phyloP scores from a whole-genome alignment of 1,140 invertebrate genomes.

The Lamellibrachia luymesi region DNA sequence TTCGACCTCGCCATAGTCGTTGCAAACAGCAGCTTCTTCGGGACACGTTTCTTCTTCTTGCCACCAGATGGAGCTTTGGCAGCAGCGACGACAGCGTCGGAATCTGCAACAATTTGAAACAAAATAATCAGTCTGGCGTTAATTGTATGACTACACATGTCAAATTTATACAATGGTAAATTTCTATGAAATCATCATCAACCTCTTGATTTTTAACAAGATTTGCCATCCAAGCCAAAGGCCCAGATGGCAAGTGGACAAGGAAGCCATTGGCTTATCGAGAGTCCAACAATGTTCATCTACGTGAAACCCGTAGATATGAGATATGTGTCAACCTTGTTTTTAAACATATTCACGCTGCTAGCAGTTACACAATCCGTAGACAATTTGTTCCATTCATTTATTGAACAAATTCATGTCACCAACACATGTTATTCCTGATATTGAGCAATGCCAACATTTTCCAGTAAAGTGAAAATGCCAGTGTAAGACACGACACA shows the following conservation, averaged over 20 bases:
- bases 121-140: neutral
- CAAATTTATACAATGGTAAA: neutral
- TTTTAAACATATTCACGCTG: too few species aligned
- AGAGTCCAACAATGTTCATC: too few species aligned
- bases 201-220: too few species aligned
- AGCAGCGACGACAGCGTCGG: neutral
- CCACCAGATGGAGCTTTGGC: neutral
- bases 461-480: neutral
- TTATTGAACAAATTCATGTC: too few species aligned
- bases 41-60: constrained; percentile 10
- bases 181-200: neutral
- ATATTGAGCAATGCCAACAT: neutral
- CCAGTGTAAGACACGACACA: neutral
- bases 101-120: neutral
- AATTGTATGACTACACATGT: neutral
- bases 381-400: too few species aligned
- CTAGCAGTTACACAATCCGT: too few species aligned
- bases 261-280: too few species aligned
- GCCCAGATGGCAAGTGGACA: too few species aligned
- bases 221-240: too few species aligned
- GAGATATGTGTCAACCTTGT: too few species aligned
- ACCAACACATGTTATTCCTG: neutral
- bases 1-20: constrained; percentile 3
- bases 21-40: constrained; percentile 13
- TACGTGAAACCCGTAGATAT: too few species aligned